phyloP scores from a whole-genome alignment of 2,888 invertebrate species.

The Rotaria socialis region DNA sequence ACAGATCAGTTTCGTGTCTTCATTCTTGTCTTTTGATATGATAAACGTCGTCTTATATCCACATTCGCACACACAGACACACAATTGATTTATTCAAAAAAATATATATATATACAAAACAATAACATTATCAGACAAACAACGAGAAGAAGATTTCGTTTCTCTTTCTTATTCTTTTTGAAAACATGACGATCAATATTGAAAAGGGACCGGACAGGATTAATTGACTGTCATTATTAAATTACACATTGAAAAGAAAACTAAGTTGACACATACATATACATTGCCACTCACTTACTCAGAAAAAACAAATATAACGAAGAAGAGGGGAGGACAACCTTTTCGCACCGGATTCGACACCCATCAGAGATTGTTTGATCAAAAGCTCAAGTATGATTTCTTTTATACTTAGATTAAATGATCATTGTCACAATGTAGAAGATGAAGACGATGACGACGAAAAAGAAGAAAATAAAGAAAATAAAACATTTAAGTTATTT shows the following conservation, averaged over 20 bases:
- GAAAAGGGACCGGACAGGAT: slow-evolving; percentile 22
- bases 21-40: slow-evolving; percentile 26
- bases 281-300: background rate
- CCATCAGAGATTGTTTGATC: slow-evolving; percentile 28
- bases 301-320: background rate
- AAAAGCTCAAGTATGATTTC: background rate
- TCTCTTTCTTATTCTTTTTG: background rate
- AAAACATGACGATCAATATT: slow-evolving; percentile 25
- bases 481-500: too few relatives aligned
- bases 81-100: slow-evolving; percentile 26
- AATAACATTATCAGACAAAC: slow-evolving; percentile 32
- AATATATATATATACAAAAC: background rate
- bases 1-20: slow-evolving; percentile 29
- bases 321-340: background rate
- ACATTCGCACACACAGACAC: background rate
- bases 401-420: slow-evolving; percentile 9
- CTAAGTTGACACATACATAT: slow-evolving; percentile 5
- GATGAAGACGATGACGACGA: too few relatives aligned
- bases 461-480: background rate
- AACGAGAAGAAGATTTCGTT: background rate
- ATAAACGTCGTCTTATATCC: background rate
- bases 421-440: background rate
- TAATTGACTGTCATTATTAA: slow-evolving; percentile 26
- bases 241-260: background rate
- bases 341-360: slow-evolving; percentile 29